A percentile compares a stretch with the other conserved stretches of the same genome.
These are phyloP conservation scores for Apodemus sylvaticus DNA, from an alignment of 2,113 vertebrate genomes.

Conservation along the genomic window DNA sequence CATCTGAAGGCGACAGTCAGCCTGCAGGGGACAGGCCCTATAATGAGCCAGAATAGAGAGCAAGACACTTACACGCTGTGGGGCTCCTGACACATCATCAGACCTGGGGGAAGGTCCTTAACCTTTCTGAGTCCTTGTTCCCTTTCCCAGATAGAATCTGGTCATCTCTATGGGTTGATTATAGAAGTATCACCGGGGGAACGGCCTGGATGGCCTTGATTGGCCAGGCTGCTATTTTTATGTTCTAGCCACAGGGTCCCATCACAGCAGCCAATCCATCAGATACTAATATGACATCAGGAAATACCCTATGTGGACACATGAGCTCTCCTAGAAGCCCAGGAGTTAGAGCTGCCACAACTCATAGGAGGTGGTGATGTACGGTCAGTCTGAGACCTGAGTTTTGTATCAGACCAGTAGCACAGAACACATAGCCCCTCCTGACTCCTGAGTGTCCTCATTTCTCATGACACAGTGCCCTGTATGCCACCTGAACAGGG, in stretches of 20 bases:
- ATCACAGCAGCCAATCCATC: background rate
- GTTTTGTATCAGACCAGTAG: background rate
- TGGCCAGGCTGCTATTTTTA: background rate
- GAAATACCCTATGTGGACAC: background rate
- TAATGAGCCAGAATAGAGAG: background rate
- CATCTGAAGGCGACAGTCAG: background rate
- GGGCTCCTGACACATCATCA: background rate
- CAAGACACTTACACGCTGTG: background rate
- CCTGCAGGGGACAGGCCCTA: accelerated
- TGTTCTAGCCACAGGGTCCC: background rate
- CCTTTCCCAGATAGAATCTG: background rate
- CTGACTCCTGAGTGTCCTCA: background rate
- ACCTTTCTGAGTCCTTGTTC: conserved; percentile 16
- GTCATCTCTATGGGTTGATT: background rate
- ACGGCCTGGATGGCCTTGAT: background rate
- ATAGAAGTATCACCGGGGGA: background rate
- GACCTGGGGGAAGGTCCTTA: background rate
- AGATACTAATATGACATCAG: background rate
- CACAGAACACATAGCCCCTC: background rate
- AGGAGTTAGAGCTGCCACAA: background rate
- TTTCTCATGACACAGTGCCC: background rate
- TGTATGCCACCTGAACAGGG: background rate
- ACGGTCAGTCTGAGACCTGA: background rate
- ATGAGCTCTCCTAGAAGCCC: background rate
- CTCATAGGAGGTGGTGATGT: background rate